phyloP scores from a whole-genome alignment of 2,113 vertebrate genomes.

The Casuarius casuarius region DNA sequence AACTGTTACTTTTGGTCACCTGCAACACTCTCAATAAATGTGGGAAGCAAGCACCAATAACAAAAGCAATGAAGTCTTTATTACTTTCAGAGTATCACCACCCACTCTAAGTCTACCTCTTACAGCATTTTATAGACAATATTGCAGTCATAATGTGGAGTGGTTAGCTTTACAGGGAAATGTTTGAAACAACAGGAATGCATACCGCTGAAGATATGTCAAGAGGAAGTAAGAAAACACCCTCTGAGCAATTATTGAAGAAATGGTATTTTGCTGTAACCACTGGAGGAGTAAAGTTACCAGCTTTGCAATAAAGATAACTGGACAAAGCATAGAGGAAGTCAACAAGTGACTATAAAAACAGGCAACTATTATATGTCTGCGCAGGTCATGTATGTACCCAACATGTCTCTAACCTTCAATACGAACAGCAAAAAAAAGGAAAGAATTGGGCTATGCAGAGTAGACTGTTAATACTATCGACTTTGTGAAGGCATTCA shows the following conservation, averaged over 20 bases:
- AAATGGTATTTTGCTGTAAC: not conserved
- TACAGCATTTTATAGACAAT: not conserved
- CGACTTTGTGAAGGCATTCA: not conserved
- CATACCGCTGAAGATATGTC: not conserved
- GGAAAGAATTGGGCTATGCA: not conserved
- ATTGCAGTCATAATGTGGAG: not conserved
- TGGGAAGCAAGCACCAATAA: not conserved
- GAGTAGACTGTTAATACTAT: slow-evolving; percentile 14
- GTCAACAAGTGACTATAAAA: not conserved
- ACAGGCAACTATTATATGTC: not conserved
- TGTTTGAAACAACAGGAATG: not conserved
- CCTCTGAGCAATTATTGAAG: slow-evolving; percentile 19
- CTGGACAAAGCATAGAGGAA: not conserved
- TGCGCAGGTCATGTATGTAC: not conserved
- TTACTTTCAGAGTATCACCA: not conserved
- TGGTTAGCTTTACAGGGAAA: not conserved
- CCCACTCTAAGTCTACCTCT: not conserved
- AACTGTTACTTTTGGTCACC: not conserved
- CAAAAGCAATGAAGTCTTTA: not conserved
- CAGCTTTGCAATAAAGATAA: slow-evolving; percentile 20
- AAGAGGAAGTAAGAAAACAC: slow-evolving; percentile 17
- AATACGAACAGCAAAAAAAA: not conserved
- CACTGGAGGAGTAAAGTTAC: not conserved
- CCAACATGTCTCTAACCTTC: not conserved
- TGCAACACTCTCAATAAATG: not conserved